A percentile compares a stretch with the other conserved stretches of the same genome.
Evolutionary conservation across 2,797 vertebrate species (phyloP).

Genomic region (Melanotaenia boesemani): DNA sequence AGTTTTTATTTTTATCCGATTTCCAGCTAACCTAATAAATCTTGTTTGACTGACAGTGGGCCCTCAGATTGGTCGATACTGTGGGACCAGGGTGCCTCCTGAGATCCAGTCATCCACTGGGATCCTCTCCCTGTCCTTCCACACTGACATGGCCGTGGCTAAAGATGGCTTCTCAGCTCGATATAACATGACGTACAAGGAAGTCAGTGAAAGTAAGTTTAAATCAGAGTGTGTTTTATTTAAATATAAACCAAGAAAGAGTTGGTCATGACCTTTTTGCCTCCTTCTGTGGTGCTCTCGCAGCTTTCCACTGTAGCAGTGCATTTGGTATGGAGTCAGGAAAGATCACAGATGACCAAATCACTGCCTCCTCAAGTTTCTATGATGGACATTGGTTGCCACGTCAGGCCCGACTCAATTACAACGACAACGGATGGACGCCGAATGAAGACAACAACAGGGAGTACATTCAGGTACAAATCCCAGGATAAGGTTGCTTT

Average conservation of each 20-base stretch:
- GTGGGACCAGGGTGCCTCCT: conserved; percentile 92
- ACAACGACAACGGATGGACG: conserved; percentile 95
- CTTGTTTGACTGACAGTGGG: conserved; percentile 83
- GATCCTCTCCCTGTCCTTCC: conserved; percentile 95
- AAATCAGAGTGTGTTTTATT: background rate
- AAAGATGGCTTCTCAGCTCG: conserved; percentile 95
- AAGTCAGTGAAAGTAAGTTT: conserved; percentile 91
- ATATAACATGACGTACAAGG: conserved; percentile 92
- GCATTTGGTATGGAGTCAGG: conserved; percentile 95
- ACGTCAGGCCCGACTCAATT: conserved; percentile 93
- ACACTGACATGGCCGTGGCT: conserved; percentile 98
- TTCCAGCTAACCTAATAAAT: conserved; percentile 2
- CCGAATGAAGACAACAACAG: conserved; percentile 93
- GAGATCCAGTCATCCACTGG: conserved; percentile 95
- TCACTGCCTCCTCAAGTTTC: conserved; percentile 92
- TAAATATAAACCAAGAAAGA: background rate
- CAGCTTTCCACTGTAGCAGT: conserved; percentile 94
- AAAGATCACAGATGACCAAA: conserved; percentile 94
- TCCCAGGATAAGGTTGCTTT: background rate
- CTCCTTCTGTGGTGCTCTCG: background rate
- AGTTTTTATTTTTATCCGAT: background rate
- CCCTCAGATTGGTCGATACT: conserved; percentile 96
- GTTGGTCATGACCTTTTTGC: background rate
- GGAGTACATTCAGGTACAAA: conserved; percentile 93
- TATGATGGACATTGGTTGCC: conserved; percentile 91